These are phyloP conservation scores for Sinelater perroti DNA, from an alignment of 2,888 invertebrate genomes.

Conservation along the genomic window DNA sequence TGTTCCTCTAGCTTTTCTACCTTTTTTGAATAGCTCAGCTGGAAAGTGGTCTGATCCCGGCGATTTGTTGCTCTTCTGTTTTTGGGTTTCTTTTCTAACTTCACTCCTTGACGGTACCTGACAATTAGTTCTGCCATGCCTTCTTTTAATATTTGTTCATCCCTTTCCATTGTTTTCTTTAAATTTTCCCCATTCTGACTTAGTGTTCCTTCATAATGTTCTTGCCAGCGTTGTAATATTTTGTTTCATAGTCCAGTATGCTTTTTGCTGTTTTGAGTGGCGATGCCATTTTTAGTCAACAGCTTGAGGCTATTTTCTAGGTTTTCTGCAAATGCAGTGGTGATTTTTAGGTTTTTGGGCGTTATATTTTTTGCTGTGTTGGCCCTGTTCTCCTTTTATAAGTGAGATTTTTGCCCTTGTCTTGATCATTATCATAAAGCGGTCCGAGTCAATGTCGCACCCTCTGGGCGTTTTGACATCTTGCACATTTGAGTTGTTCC, in stretches of 20 bases:
- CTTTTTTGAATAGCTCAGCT: slow-evolving; percentile 8
- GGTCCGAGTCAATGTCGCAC: slow-evolving; percentile 2
- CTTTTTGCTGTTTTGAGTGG: neutral
- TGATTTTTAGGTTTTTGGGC: neutral
- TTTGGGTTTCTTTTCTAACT: neutral
- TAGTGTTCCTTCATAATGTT: slow-evolving; percentile 4
- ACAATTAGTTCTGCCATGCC: neutral
- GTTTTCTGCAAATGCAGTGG: neutral
- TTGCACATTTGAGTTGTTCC: neutral
- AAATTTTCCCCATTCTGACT: neutral
- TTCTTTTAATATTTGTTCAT: neutral
- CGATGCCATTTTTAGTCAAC: slow-evolving; percentile 3
- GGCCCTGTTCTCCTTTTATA: neutral
- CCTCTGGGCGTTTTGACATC: slow-evolving; percentile 1
- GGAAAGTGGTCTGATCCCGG: neutral
- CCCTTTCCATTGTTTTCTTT: neutral
- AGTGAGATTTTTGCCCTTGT: neutral
- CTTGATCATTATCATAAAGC: neutral
- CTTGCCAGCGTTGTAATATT: slow-evolving; percentile 1
- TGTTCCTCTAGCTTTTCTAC: slow-evolving; percentile 3
- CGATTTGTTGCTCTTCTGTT: slow-evolving; percentile 4
- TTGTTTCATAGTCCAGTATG: neutral
- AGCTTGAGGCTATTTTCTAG: slow-evolving; percentile 2
- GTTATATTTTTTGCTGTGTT: slow-evolving; percentile 3
- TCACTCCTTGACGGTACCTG: no score